A percentile compares a stretch with the other conserved stretches of the same genome.
These are phyloP conservation scores for Araneus ventricosus DNA, from an alignment of 1,140 invertebrate species.

Conservation along the genomic window DNA sequence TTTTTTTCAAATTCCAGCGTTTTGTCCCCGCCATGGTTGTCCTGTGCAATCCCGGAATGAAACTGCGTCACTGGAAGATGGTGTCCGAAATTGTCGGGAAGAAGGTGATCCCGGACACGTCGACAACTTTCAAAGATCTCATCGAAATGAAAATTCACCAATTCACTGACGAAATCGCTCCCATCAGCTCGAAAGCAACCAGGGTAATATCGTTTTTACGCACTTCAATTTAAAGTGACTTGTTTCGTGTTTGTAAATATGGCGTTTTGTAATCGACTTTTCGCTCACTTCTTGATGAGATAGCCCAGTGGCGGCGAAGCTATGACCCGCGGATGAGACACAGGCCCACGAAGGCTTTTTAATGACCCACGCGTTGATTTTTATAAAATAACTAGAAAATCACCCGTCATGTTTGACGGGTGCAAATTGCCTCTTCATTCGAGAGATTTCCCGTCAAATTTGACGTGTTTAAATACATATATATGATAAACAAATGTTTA, in stretches of 20 bases:
- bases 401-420: too few species aligned
- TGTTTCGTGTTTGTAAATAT: background rate
- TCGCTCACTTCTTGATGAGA: too few species aligned
- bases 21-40: slow-evolving; percentile 89
- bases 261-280: background rate
- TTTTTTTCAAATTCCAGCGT: slow-evolving; percentile 81
- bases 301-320: too few species aligned
- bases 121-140: slow-evolving; percentile 91
- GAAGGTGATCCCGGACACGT: slow-evolving; percentile 91
- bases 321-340: too few species aligned
- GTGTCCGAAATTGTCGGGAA: slow-evolving; percentile 91
- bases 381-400: too few species aligned
- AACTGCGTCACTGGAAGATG: slow-evolving; percentile 94
- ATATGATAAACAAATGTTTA: too few species aligned
- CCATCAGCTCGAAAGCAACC: slow-evolving; percentile 92
- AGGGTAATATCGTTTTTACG: slow-evolving; percentile 83
- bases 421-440: too few species aligned
- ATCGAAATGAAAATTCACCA: slow-evolving; percentile 87
- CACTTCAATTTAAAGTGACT: too few species aligned
- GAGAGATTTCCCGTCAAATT: too few species aligned
- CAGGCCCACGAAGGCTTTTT: too few species aligned
- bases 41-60: slow-evolving; percentile 92
- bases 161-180: slow-evolving; percentile 89
- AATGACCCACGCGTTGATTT: too few species aligned
- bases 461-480: too few species aligned